These are phyloP conservation scores for Argentina silus DNA, from an alignment of 2,797 vertebrate species.

Conservation along the genomic window DNA sequence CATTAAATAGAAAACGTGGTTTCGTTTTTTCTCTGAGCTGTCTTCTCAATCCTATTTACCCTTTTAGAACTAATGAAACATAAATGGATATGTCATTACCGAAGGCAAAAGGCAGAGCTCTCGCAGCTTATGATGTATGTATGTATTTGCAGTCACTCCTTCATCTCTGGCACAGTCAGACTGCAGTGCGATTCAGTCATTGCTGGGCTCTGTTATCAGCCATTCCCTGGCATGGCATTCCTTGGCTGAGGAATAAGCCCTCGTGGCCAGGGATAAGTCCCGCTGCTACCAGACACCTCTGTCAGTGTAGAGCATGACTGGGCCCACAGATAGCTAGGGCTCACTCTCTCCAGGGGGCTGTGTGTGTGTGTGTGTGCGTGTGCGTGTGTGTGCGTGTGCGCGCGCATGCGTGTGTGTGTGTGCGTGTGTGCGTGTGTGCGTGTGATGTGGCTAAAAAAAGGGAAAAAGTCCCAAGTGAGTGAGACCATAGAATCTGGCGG, in stretches of 20 bases:
- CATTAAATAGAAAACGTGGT: conserved; percentile 51
- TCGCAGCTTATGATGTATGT: conserved; percentile 46
- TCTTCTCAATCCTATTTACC: conserved; percentile 51
- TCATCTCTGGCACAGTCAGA: conserved; percentile 46
- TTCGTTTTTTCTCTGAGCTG: conserved; percentile 31
- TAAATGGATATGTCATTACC: conserved; percentile 54
- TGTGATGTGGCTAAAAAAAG: too few species aligned
- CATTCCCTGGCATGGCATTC: conserved; percentile 58
- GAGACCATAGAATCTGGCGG: conserved; percentile 6
- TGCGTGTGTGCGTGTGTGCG: conserved; percentile 10
- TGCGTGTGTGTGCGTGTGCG: conserved; percentile 5
- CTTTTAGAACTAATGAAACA: conserved; percentile 54
- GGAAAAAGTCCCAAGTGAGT: conserved; percentile 10
- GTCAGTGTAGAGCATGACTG: conserved; percentile 65
- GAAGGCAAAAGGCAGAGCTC: conserved; percentile 18
- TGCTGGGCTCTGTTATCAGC: conserved; percentile 59
- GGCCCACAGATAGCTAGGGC: conserved; percentile 44
- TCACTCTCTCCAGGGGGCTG: conserved; percentile 17
- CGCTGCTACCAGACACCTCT: conserved; percentile 67
- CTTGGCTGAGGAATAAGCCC: conserved; percentile 64
- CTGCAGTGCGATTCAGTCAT: conserved; percentile 52
- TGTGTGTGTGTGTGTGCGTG: neutral
- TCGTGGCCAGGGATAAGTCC: conserved; percentile 68
- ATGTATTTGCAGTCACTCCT: conserved; percentile 38
- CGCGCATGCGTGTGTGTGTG: conserved; percentile 19